phyloP scores from a whole-genome alignment of 53 echinoderm and acorn worm genomes.

The Actinopyga echinites region DNA sequence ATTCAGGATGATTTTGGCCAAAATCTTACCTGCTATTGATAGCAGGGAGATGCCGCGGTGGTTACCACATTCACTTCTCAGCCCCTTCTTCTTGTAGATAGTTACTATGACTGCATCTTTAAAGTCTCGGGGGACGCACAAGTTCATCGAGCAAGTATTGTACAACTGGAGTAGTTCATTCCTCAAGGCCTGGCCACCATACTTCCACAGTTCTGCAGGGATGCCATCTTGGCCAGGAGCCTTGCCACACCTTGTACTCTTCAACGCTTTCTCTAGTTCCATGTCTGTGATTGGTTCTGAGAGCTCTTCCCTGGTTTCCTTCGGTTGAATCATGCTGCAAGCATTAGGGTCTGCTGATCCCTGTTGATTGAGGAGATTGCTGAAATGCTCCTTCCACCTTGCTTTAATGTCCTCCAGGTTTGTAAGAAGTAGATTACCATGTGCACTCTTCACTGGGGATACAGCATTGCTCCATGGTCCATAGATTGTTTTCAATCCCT shows the following conservation, averaged over 20 bases:
- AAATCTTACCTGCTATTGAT: too few relatives aligned
- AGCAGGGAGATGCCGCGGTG: too few relatives aligned
- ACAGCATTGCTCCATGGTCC: slow-evolving; percentile 14
- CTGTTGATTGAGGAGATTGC: slow-evolving; percentile 1
- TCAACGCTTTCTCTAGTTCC: not conserved
- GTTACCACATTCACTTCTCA: too few relatives aligned
- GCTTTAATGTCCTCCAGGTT: slow-evolving; percentile 3
- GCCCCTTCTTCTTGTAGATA: too few relatives aligned
- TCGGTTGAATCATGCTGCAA: not conserved
- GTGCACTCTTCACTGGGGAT: not conserved
- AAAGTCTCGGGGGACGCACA: too few relatives aligned
- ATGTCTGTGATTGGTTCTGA: not conserved
- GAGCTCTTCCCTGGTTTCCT: slow-evolving; percentile 2
- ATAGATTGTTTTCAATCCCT: not conserved
- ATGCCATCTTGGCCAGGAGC: slow-evolving; percentile 19
- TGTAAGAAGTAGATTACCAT: not conserved
- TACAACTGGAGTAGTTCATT: not conserved
- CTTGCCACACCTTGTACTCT: slow-evolving; percentile 2
- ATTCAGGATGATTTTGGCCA: too few relatives aligned
- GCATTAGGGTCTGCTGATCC: not conserved
- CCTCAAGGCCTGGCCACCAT: not conserved
- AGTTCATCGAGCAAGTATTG: too few relatives aligned
- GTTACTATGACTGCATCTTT: too few relatives aligned
- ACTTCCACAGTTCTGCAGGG: not conserved
- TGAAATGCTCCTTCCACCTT: slow-evolving; percentile 8